Percentiles rank a stretch among this genome's conserved stretches.
Evolutionary conservation across 2,113 vertebrate species (phyloP).

Genomic region (Pterocles gutturalis): DNA sequence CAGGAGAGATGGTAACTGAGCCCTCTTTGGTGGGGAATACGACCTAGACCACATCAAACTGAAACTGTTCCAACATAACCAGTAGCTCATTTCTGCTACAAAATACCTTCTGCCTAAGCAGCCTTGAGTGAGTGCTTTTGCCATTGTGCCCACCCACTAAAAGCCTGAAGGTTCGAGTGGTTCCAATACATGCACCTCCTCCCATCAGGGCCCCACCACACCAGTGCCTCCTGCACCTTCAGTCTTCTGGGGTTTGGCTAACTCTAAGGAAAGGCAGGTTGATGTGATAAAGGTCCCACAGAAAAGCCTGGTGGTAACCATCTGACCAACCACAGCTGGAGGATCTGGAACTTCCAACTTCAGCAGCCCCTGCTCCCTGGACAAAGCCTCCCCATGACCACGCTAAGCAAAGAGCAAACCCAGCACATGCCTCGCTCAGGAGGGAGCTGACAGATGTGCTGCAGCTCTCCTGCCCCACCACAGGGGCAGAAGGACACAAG

Average conservation of each 20-base stretch:
- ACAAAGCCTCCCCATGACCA: background rate
- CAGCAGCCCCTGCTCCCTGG: background rate
- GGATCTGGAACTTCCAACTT: background rate
- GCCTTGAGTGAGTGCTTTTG: background rate
- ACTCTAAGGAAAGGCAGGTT: background rate
- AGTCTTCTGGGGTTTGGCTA: background rate
- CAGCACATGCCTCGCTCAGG: rapidly evolving
- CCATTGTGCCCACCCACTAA: background rate
- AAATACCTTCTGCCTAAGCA: background rate
- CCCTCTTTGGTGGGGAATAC: background rate
- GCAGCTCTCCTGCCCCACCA: background rate
- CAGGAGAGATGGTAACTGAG: background rate
- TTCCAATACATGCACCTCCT: background rate
- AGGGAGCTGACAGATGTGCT: background rate
- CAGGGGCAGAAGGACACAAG: background rate
- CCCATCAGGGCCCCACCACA: background rate
- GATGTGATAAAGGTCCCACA: background rate
- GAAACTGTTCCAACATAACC: background rate
- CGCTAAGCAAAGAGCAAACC: background rate
- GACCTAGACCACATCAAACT: background rate
- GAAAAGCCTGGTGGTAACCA: background rate
- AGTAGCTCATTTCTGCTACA: background rate
- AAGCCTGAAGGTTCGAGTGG: background rate
- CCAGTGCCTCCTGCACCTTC: background rate
- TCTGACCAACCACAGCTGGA: background rate